These are phyloP conservation scores for Cryptomyrus ogoouensis DNA, from an alignment of 2,113 vertebrate species.

Conservation along the genomic window DNA sequence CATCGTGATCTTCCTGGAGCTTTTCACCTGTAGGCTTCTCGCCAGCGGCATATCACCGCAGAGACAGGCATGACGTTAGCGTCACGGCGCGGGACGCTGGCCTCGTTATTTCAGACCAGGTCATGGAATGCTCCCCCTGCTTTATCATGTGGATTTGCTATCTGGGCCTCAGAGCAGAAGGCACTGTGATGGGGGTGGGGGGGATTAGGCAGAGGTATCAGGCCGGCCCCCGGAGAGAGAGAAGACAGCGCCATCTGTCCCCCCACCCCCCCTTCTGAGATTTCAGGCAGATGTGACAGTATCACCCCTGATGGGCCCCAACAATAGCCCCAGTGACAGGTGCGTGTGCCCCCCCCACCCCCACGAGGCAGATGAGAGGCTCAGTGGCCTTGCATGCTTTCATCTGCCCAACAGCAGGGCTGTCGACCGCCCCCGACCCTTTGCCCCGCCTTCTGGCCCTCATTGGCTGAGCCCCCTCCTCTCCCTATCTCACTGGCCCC, in stretches of 20 bases:
- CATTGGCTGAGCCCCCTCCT: neutral
- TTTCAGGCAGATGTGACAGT: slow-evolving; percentile 57
- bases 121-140: neutral
- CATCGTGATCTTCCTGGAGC: neutral
- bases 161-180: slow-evolving; percentile 9
- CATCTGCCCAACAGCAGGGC: slow-evolving; percentile 35
- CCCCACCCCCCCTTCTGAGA: slow-evolving; percentile 40
- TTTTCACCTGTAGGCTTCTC: neutral
- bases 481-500: neutral
- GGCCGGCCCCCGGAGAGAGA: slow-evolving; percentile 20
- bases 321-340: slow-evolving; percentile 50
- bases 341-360: slow-evolving; percentile 33
- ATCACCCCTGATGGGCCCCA: slow-evolving; percentile 46
- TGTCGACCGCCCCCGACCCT: slow-evolving; percentile 9
- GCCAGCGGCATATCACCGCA: neutral
- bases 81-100: neutral
- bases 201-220: slow-evolving; percentile 28
- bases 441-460: slow-evolving; percentile 16
- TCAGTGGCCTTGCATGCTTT: slow-evolving; percentile 47
- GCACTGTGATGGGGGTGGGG: neutral
- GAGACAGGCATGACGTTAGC: neutral
- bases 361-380: slow-evolving; percentile 49
- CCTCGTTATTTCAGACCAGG: neutral
- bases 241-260: slow-evolving; percentile 39
- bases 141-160: neutral